Conservation (phyloP, 2,113 vertebrate genomes). For the Proterorhinus semilunaris region DNA sequence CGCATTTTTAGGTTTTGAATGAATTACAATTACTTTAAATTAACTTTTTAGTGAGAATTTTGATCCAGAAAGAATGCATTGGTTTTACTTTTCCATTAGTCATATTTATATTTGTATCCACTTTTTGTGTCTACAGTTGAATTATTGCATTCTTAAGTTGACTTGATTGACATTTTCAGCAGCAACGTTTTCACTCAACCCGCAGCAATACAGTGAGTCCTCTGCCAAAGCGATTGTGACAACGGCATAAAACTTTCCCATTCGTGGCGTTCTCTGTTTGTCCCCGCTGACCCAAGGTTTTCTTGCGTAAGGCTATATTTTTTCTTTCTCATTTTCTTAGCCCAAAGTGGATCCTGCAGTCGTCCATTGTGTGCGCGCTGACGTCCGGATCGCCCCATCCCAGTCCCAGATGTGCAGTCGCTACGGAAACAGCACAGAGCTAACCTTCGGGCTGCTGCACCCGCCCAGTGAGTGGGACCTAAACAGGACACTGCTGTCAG, state of each 20-base stretch:
- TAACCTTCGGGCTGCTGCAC: conserved; percentile 74
- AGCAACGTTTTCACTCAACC: neutral
- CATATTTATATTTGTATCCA: neutral
- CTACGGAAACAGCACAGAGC: conserved; percentile 36
- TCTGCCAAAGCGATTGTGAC: neutral
- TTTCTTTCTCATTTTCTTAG: conserved; percentile 46
- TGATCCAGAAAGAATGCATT: too few relatives aligned
- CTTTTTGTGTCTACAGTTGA: neutral
- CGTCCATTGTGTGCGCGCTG: conserved; percentile 71
- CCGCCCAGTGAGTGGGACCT: conserved; percentile 69
- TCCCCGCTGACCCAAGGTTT: conserved; percentile 29
- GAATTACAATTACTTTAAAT: too few relatives aligned
- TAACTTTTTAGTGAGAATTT: too few relatives aligned
- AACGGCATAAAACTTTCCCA: neutral
- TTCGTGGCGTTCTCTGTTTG: neutral
- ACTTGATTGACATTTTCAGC: neutral
- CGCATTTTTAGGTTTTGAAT: too few relatives aligned
- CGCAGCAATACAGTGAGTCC: conserved; percentile 1
- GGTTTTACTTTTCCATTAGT: too few relatives aligned
- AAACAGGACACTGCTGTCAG: neutral
- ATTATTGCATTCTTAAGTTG: neutral
- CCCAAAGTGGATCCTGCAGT: conserved; percentile 25
- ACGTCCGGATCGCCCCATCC: conserved; percentile 64
- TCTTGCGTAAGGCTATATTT: conserved; percentile 27
- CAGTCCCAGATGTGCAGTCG: conserved; percentile 66